These are phyloP conservation scores for Malaclemys terrapin DNA, from an alignment of 2,113 vertebrate species.

Conservation along the genomic window DNA sequence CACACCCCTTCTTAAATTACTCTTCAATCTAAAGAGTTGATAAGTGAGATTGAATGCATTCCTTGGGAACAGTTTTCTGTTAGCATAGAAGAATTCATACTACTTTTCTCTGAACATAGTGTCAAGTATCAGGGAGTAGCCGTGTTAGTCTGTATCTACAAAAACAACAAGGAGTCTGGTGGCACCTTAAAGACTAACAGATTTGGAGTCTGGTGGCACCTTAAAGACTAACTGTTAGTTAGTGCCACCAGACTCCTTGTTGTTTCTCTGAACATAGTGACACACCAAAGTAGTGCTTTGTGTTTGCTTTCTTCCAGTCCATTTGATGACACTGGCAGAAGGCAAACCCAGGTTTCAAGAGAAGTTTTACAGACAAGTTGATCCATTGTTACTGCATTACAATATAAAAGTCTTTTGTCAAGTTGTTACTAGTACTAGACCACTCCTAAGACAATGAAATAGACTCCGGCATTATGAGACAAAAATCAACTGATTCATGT, in stretches of 20 bases:
- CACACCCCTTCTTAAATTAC: not conserved
- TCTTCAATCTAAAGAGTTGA: accelerated
- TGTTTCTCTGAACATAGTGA: not conserved
- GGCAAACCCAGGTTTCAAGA: not conserved
- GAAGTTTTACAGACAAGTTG: not conserved
- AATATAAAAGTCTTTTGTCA: not conserved
- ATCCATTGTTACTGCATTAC: not conserved
- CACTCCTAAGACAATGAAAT: not conserved
- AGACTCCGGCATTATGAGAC: accelerated
- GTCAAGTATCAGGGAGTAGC: too few relatives aligned
- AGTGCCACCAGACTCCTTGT: too few relatives aligned
- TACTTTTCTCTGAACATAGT: not conserved
- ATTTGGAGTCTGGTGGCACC: too few relatives aligned
- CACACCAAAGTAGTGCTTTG: not conserved
- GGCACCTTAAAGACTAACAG: too few relatives aligned
- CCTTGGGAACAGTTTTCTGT: not conserved
- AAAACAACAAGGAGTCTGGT: too few relatives aligned
- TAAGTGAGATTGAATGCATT: not conserved
- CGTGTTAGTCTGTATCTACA: too few relatives aligned
- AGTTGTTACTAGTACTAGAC: not conserved
- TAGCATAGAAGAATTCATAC: not conserved
- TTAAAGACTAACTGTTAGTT: too few relatives aligned
- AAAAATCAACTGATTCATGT: not conserved
- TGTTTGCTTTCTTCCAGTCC: not conserved
- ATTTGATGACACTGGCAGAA: not conserved